A percentile compares a stretch with the other conserved stretches of the same genome.
phyloP scores from a whole-genome alignment of 2,888 invertebrate genomes.

The Drosophila emarginata region DNA sequence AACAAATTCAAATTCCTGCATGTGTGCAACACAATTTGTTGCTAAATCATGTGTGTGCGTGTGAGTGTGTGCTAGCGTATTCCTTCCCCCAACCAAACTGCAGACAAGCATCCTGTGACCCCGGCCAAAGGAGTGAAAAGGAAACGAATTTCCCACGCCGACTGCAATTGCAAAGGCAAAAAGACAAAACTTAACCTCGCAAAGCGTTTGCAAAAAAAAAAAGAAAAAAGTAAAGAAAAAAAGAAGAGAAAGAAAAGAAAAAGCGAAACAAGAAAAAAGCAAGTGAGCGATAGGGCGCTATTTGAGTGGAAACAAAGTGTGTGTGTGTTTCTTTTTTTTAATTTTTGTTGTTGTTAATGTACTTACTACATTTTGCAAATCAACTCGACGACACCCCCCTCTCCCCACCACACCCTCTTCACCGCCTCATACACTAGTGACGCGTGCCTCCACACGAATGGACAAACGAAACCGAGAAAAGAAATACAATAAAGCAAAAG shows the following conservation, averaged over 20 bases:
- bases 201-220: constrained; percentile 30
- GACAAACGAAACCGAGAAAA: constrained; percentile 4
- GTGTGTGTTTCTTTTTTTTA: not conserved
- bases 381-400: not conserved
- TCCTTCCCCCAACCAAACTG: constrained; percentile 14
- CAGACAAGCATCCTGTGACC: constrained; percentile 4
- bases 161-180: constrained; percentile 54
- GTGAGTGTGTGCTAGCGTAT: constrained; percentile 25
- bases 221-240: constrained; percentile 20
- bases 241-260: constrained; percentile 22
- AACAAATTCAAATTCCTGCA: constrained; percentile 5
- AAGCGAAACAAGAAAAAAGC: constrained; percentile 20
- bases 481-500: constrained; percentile 9
- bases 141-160: constrained; percentile 26
- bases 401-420: not conserved
- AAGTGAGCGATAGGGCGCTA: constrained; percentile 39
- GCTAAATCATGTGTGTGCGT: constrained; percentile 31
- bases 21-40: constrained; percentile 41
- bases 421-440: not conserved
- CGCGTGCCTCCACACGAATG: constrained; percentile 18
- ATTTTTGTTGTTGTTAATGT: constrained; percentile 2
- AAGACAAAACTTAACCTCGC: constrained; percentile 72
- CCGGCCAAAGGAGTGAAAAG: constrained; percentile 3
- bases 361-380: constrained; percentile 5
- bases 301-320: constrained; percentile 25